These are phyloP conservation scores for Cygnus buccinator DNA, from an alignment of 2,113 vertebrate genomes.

Conservation along the genomic window DNA sequence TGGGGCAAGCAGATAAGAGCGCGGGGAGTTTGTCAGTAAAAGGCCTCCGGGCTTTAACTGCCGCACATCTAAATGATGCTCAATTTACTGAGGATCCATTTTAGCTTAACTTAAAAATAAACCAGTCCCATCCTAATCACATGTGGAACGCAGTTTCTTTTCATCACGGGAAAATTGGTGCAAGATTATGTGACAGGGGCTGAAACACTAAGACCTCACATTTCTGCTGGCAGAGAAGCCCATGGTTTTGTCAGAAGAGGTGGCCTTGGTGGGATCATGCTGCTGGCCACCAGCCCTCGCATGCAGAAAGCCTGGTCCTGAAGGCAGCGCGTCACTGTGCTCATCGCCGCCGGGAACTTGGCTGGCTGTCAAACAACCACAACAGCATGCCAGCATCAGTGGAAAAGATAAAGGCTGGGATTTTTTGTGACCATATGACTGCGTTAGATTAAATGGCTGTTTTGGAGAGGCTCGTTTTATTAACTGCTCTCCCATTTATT, in stretches of 20 bases:
- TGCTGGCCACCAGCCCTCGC: not conserved
- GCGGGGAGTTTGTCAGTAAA: not conserved
- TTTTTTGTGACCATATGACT: not conserved
- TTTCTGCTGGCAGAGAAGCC: not conserved
- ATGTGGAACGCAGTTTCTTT: not conserved
- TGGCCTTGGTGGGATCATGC: not conserved
- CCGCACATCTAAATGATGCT: not conserved
- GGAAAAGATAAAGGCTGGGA: not conserved
- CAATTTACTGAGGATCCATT: not conserved
- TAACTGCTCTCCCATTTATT: not conserved
- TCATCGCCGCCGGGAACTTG: not conserved
- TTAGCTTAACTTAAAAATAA: not conserved
- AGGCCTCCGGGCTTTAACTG: not conserved
- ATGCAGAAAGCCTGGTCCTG: not conserved
- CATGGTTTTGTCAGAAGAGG: not conserved
- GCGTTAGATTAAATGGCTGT: rapidly evolving
- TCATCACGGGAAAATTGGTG: not conserved
- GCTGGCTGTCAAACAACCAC: not conserved
- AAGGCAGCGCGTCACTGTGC: rapidly evolving
- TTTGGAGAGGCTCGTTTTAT: not conserved
- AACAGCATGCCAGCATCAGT: not conserved
- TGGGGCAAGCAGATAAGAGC: not conserved
- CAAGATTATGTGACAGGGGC: not conserved
- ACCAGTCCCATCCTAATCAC: not conserved
- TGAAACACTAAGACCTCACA: not conserved